phyloP scores from a whole-genome alignment of 1,140 invertebrate species.

The Pseudomyrmex cubaensis region DNA sequence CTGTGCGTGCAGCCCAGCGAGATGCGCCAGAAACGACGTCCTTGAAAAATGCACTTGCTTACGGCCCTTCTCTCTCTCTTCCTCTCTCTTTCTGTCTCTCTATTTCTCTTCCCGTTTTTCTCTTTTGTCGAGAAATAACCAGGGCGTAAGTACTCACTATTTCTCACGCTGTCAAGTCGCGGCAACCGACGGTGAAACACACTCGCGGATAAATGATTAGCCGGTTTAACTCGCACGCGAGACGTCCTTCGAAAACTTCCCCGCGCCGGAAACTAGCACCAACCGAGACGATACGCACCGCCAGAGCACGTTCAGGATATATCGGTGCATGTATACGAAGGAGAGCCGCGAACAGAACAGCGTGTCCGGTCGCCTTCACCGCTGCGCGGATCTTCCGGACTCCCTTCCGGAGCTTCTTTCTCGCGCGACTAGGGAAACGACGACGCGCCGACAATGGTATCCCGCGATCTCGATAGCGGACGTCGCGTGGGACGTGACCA shows the following conservation, averaged over 20 bases:
- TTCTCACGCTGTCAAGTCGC: conserved; percentile 43
- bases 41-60: conserved; percentile 44
- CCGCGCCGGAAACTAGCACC: conserved; percentile 8
- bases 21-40: conserved; percentile 40
- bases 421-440: background rate
- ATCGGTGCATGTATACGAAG: background rate
- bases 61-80: background rate
- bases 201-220: conserved; percentile 19
- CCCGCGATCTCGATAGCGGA: conserved; percentile 25
- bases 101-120: background rate
- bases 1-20: conserved; percentile 39
- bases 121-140: background rate
- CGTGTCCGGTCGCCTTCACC: background rate
- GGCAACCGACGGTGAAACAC: background rate
- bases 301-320: background rate
- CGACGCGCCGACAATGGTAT: conserved; percentile 35
- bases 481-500: conserved; percentile 17
- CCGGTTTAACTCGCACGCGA: conserved; percentile 9
- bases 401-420: background rate
- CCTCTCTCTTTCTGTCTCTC: too few relatives aligned
- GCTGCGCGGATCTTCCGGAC: background rate
- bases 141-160: conserved; percentile 35
- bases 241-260: conserved; percentile 33
- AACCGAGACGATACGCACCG: background rate
- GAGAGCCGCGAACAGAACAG: background rate